phyloP scores from a whole-genome alignment of 2,113 vertebrate species.

The Manacus vitellinus region DNA sequence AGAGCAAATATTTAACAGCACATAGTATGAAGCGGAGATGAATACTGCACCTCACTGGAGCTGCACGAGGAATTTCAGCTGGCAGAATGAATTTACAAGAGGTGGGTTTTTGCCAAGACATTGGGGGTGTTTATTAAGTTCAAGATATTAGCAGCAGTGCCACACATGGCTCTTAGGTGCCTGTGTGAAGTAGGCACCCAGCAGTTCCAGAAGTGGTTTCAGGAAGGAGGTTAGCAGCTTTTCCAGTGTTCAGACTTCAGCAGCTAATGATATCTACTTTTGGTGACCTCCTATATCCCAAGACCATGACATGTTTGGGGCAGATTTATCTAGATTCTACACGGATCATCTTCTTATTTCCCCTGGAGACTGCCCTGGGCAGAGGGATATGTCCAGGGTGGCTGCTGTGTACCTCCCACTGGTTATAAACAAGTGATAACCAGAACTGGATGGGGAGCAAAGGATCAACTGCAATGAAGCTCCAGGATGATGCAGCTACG shows the following conservation, averaged over 20 bases:
- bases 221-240: not conserved
- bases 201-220: conserved; percentile 26
- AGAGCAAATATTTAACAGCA: conserved; percentile 12
- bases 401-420: not conserved
- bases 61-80: not conserved
- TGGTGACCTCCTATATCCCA: not conserved
- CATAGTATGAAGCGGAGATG: not conserved
- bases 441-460: not conserved
- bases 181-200: not conserved
- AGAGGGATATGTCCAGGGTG: not conserved
- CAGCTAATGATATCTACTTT: not conserved
- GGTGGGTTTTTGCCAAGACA: conserved; percentile 28
- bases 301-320: not conserved
- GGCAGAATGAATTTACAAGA: conserved; percentile 27
- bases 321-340: not conserved
- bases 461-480: not conserved
- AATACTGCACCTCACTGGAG: not conserved
- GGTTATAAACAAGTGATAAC: not conserved
- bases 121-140: not conserved
- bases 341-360: not conserved
- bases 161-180: not conserved
- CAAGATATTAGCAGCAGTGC: not conserved
- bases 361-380: not conserved
- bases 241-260: not conserved
- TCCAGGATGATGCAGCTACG: not conserved